Percentiles rank a stretch among this genome's conserved stretches.
These are phyloP conservation scores for Latrodectus hesperus DNA, from an alignment of 2,888 invertebrate genomes.

Conservation along the genomic window DNA sequence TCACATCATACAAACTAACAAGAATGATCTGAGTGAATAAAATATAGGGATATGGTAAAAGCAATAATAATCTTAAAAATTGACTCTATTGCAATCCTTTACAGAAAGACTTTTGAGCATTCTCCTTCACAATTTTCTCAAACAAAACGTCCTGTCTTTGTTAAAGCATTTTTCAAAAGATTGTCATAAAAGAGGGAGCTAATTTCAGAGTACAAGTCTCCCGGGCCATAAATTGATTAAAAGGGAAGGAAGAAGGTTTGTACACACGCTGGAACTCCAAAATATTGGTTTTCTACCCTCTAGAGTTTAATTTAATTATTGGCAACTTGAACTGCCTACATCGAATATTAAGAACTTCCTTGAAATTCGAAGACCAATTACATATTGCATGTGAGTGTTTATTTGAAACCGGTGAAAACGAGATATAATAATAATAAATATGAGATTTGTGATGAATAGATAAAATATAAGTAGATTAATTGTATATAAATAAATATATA, in stretches of 20 bases:
- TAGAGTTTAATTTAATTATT: slow-evolving; percentile 26
- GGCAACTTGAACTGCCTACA: background rate
- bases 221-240: slow-evolving; percentile 26
- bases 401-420: no score
- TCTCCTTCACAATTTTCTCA: background rate
- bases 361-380: background rate
- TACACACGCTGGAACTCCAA: slow-evolving; percentile 7
- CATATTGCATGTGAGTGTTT: no score
- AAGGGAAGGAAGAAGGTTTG: slow-evolving; percentile 15
- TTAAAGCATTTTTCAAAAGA: slow-evolving; percentile 9
- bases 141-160: slow-evolving; percentile 4
- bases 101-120: background rate
- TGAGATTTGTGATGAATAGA: no score
- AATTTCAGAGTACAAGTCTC: slow-evolving; percentile 10
- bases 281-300: slow-evolving; percentile 39
- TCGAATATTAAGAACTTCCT: slow-evolving; percentile 1
- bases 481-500: no score
- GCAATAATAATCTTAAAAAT: no score
- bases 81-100: background rate
- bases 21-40: no score
- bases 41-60: no score
- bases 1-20: no score
- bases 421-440: no score
- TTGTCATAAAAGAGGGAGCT: slow-evolving; percentile 3
- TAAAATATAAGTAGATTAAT: no score